These are phyloP conservation scores for Pangasianodon hypophthalmus DNA, from an alignment of 2,113 vertebrate species.

Conservation along the genomic window DNA sequence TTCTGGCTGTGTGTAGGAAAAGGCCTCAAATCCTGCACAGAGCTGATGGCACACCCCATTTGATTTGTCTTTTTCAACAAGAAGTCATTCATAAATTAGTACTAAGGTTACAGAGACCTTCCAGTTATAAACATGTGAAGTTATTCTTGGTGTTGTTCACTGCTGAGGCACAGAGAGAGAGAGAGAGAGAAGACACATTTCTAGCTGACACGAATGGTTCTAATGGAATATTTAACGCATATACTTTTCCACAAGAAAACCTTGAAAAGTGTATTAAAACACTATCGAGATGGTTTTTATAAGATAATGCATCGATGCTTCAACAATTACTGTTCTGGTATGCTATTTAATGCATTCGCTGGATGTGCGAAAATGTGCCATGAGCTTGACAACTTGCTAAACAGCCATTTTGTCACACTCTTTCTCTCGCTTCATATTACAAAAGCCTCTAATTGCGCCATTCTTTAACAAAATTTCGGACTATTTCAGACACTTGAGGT, in stretches of 20 bases:
- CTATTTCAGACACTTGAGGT: slow-evolving; percentile 22
- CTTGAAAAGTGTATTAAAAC: slow-evolving; percentile 37
- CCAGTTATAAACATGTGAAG: slow-evolving; percentile 25
- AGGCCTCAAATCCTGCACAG: background rate
- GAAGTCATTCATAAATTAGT: slow-evolving; percentile 32
- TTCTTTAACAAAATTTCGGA: slow-evolving; percentile 10
- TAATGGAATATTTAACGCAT: slow-evolving; percentile 29
- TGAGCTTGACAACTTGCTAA: slow-evolving; percentile 44
- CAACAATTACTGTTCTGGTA: slow-evolving; percentile 35
- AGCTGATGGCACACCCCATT: background rate
- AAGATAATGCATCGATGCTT: slow-evolving; percentile 40
- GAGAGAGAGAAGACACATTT: slow-evolving; percentile 4
- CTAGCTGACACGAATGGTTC: background rate
- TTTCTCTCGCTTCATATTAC: slow-evolving; percentile 21
- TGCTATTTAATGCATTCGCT: slow-evolving; percentile 23
- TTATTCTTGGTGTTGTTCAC: slow-evolving; percentile 21
- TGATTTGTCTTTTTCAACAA: background rate
- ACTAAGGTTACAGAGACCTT: slow-evolving; percentile 12
- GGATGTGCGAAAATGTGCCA: slow-evolving; percentile 35
- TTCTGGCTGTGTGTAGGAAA: slow-evolving; percentile 33
- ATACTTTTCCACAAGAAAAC: slow-evolving; percentile 18
- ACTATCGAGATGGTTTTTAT: slow-evolving; percentile 9
- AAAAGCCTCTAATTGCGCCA: slow-evolving; percentile 30
- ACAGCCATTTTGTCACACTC: slow-evolving; percentile 43
- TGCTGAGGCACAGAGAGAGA: background rate